Conservation (phyloP, 2,113 vertebrate species). For the Hymenochirus boettgeri region DNA sequence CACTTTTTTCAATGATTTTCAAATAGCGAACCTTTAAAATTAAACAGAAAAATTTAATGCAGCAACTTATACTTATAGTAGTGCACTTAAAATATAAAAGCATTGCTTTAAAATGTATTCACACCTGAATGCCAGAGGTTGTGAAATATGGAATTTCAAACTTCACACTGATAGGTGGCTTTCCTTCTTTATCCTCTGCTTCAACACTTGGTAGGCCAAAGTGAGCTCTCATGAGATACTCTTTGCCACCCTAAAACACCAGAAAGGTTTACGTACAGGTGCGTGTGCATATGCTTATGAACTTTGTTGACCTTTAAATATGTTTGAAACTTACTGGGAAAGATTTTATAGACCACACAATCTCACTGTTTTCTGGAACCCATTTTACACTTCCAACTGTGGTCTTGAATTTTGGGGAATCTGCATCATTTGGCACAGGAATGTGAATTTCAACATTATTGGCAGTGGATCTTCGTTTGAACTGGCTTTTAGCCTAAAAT, state of each 20-base stretch:
- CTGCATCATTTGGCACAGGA: constrained; percentile 91
- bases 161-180: constrained; percentile 94
- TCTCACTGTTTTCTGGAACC: constrained; percentile 96
- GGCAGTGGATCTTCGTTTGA: constrained; percentile 92
- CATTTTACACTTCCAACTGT: constrained; percentile 97
- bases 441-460: constrained; percentile 99
- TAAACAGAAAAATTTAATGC: constrained; percentile 1
- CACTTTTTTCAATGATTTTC: constrained; percentile 98
- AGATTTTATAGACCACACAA: constrained; percentile 98
- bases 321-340: constrained; percentile 76
- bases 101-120: neutral
- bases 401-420: constrained; percentile 97
- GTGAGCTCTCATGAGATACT: constrained; percentile 95
- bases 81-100: neutral
- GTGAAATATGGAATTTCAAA: constrained; percentile 98
- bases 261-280: too few relatives aligned
- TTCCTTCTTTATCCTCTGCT: constrained; percentile 95
- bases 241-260: constrained; percentile 85
- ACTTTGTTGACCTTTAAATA: too few relatives aligned
- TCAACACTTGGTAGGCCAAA: constrained; percentile 95
- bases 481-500: constrained; percentile 90
- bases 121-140: constrained; percentile 96
- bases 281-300: too few relatives aligned
- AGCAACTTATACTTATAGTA: neutral
- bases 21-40: constrained; percentile 80